Conservation (phyloP, 2,888 invertebrate species). For the Stenodema calcarata region DNA sequence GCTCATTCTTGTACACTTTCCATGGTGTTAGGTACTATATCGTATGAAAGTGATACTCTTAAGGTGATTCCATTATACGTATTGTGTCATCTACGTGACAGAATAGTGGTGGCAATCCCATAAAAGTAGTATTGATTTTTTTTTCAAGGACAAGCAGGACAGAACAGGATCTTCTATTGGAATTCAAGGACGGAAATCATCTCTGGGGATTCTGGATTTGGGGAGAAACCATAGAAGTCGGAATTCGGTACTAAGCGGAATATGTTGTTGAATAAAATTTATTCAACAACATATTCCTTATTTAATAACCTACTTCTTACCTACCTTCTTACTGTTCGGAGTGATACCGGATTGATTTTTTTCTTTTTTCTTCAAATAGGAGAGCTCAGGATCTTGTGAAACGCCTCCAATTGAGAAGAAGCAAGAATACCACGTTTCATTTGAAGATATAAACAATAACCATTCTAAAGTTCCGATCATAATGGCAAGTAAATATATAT, state of each 20-base stretch:
- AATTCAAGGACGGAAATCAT: background rate
- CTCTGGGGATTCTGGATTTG: background rate
- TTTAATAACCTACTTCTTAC: background rate
- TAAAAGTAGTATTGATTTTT: too few relatives aligned
- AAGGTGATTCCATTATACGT: too few relatives aligned
- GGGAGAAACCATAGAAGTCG: background rate
- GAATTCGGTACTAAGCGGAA: background rate
- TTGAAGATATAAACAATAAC: conserved; percentile 8
- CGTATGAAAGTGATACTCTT: too few relatives aligned
- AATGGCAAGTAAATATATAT: background rate
- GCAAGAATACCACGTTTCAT: background rate
- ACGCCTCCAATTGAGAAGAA: background rate
- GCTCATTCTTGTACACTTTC: too few relatives aligned
- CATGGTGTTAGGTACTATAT: too few relatives aligned
- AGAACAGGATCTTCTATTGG: background rate
- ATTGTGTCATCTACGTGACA: too few relatives aligned
- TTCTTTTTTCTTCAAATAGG: background rate
- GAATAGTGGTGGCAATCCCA: too few relatives aligned
- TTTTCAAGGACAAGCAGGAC: background rate
- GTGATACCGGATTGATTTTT: too few relatives aligned
- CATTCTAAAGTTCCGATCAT: background rate
- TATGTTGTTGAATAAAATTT: too few relatives aligned
- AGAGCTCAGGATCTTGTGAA: background rate
- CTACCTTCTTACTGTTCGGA: too few relatives aligned
- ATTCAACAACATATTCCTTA: background rate